A percentile compares a stretch with the other conserved stretches of the same genome.
Conservation (phyloP, 2,797 vertebrate species). For the Premnoplex brunnescens region DNA sequence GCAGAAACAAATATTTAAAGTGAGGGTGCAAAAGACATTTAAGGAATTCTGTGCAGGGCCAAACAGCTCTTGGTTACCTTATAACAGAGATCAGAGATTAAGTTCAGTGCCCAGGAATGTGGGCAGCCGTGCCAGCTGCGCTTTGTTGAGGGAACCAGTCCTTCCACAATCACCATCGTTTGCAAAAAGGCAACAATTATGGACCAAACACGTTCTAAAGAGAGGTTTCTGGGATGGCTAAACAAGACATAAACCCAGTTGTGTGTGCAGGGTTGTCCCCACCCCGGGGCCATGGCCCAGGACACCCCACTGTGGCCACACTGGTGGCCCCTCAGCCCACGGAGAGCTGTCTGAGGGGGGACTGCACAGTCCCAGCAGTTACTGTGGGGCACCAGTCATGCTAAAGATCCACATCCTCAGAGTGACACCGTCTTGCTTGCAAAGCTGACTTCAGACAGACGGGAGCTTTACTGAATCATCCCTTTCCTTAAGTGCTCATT, state of each 20-base stretch:
- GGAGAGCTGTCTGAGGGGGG: no score
- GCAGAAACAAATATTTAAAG: not conserved
- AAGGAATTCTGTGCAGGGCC: not conserved
- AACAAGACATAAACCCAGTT: not conserved
- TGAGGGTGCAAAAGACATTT: not conserved
- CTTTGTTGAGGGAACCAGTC: not conserved
- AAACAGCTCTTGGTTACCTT: not conserved
- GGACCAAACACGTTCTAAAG: not conserved
- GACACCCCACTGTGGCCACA: fast-evolving
- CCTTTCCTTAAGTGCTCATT: not conserved
- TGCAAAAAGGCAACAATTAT: not conserved
- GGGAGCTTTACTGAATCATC: not conserved
- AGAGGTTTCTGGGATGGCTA: not conserved
- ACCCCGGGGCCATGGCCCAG: no score
- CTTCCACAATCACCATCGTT: not conserved
- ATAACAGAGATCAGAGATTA: not conserved
- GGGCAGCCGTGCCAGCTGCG: fast-evolving
- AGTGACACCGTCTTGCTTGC: not conserved
- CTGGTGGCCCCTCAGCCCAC: not conserved
- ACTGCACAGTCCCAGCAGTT: not conserved
- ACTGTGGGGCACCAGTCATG: not conserved
- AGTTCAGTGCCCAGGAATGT: not conserved
- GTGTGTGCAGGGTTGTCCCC: not conserved
- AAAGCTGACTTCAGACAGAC: not conserved
- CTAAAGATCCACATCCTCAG: not conserved